A percentile compares a stretch with the other conserved stretches of the same genome.
Conservation (phyloP, 2,888 invertebrate species). For the Ormyrus labotus region DNA sequence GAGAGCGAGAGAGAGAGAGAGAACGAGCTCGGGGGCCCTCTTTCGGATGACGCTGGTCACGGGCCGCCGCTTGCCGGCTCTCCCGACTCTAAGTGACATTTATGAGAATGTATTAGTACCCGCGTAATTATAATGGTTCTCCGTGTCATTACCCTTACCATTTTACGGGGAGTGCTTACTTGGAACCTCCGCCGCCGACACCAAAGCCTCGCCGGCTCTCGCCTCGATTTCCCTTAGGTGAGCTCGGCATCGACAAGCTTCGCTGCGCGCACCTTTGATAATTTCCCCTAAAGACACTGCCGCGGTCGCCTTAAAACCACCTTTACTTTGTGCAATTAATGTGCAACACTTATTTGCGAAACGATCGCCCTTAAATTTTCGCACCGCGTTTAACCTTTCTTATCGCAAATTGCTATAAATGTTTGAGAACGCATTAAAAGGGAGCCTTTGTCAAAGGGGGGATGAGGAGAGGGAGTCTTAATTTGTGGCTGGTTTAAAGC, state of each 20-base stretch:
- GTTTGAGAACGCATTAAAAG: too few relatives aligned
- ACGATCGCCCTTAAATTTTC: too few relatives aligned
- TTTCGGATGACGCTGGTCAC: conserved; percentile 53
- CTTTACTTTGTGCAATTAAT: too few relatives aligned
- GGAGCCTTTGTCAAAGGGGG: too few relatives aligned
- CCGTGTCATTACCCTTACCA: conserved; percentile 58
- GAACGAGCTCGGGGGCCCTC: conserved; percentile 3
- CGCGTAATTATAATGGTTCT: conserved; percentile 63
- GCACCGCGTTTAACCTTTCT: too few relatives aligned
- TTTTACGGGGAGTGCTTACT: conserved; percentile 43
- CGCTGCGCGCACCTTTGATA: too few relatives aligned
- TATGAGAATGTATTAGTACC: conserved; percentile 65
- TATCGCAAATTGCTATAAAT: too few relatives aligned
- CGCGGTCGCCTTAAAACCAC: too few relatives aligned
- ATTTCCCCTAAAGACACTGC: too few relatives aligned
- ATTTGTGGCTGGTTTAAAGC: not conserved
- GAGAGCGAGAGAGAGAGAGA: conserved; percentile 27
- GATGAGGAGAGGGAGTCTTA: too few relatives aligned
- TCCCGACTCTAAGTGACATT: conserved; percentile 62
- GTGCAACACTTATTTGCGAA: too few relatives aligned
- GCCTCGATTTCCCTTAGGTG: conserved; percentile 25
- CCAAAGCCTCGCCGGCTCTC: not conserved
- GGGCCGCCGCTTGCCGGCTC: conserved; percentile 35
- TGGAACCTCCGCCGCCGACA: not conserved
- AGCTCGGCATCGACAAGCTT: too few relatives aligned